phyloP scores from a whole-genome alignment of 1,140 invertebrate genomes.

The Camponotus floridanus region DNA sequence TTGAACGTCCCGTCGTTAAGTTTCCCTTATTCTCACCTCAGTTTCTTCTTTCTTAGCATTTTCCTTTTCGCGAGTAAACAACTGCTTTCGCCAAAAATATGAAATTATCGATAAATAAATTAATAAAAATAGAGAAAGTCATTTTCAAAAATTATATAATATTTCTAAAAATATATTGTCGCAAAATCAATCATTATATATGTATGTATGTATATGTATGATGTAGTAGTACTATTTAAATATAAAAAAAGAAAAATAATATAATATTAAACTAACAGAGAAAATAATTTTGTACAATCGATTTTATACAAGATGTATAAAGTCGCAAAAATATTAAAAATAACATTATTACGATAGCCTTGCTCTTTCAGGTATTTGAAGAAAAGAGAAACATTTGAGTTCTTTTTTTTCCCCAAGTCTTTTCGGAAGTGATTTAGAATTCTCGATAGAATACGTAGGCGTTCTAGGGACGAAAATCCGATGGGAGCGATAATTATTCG shows the following conservation, averaged over 20 bases:
- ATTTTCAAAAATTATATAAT: background rate
- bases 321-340: background rate
- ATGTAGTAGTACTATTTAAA: background rate
- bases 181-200: background rate
- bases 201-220: no score
- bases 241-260: background rate
- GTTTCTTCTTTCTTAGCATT: constrained; percentile 13
- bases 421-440: background rate
- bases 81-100: constrained; percentile 70
- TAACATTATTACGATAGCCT: background rate
- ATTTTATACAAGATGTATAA: background rate
- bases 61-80: constrained; percentile 65
- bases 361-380: background rate
- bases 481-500: constrained; percentile 68
- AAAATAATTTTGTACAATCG: background rate
- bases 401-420: background rate
- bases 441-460: background rate
- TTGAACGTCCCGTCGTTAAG: constrained; percentile 79
- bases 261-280: background rate
- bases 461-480: constrained; percentile 65
- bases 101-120: constrained; percentile 7
- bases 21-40: constrained; percentile 55
- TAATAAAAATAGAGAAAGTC: background rate
- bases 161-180: background rate
- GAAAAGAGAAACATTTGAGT: constrained; percentile 1